phyloP scores from a whole-genome alignment of 2,113 vertebrate genomes.

The Cebidichthys violaceus region DNA sequence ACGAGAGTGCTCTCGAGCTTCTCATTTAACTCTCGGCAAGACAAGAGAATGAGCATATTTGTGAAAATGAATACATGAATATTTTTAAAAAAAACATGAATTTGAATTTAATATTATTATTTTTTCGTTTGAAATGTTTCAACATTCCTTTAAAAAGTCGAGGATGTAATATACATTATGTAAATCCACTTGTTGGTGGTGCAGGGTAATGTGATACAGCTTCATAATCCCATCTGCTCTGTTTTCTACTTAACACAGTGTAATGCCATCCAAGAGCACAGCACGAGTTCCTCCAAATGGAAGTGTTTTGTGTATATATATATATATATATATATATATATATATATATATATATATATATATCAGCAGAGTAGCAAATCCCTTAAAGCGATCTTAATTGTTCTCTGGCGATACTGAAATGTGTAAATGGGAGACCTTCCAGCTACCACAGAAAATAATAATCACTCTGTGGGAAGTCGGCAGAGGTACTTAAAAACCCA shows the following conservation, averaged over 20 bases:
- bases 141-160: not conserved
- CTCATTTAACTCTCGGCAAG: not conserved
- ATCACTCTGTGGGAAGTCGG: constrained; percentile 32
- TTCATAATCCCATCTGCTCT: constrained; percentile 40
- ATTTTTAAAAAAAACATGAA: not conserved
- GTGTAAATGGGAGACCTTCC: constrained; percentile 29
- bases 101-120: not conserved
- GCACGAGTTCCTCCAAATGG: constrained; percentile 27
- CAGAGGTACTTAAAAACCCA: constrained; percentile 24
- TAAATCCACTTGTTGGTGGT: constrained; percentile 2
- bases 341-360: not conserved
- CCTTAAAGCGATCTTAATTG: constrained; percentile 36
- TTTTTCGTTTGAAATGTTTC: not conserved
- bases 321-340: not conserved
- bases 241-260: constrained; percentile 13
- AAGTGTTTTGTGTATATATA: not conserved
- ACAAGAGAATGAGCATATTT: not conserved
- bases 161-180: not conserved
- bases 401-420: constrained; percentile 18
- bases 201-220: constrained; percentile 14
- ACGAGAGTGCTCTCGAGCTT: not conserved
- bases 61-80: not conserved
- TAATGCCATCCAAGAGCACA: constrained; percentile 19
- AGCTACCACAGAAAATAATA: constrained; percentile 29
- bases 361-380: not conserved